These are phyloP conservation scores for Taurulus bubalis DNA, from an alignment of 2,113 vertebrate genomes.

Conservation along the genomic window DNA sequence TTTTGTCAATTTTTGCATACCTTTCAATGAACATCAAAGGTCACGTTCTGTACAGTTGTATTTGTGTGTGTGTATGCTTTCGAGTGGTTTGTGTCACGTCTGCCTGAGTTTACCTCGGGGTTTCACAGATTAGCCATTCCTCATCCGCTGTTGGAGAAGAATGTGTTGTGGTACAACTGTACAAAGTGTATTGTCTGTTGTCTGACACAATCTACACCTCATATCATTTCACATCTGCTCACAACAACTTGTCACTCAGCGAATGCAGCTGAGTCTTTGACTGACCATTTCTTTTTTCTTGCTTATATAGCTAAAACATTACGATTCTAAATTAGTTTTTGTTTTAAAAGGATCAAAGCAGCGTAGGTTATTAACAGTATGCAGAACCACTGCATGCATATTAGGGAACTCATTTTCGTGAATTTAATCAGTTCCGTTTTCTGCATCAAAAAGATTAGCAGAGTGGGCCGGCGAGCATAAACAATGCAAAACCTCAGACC, in stretches of 20 bases:
- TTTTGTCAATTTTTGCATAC: neutral
- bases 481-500: neutral
- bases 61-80: conserved; percentile 5
- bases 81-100: conserved; percentile 10
- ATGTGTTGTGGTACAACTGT: conserved; percentile 30
- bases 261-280: neutral
- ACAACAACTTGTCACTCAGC: neutral
- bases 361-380: conserved; percentile 16
- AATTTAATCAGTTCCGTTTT: conserved; percentile 9
- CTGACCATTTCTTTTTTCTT: neutral
- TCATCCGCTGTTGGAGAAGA: conserved; percentile 48
- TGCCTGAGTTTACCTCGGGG: conserved; percentile 15
- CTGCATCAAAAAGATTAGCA: neutral
- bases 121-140: conserved; percentile 27
- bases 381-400: neutral
- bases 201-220: conserved; percentile 9
- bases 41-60: neutral
- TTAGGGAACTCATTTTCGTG: neutral
- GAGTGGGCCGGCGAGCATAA: too few species aligned
- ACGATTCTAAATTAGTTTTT: too few species aligned
- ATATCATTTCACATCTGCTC: conserved; percentile 17
- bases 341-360: too few species aligned
- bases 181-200: conserved; percentile 15
- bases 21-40: neutral
- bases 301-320: too few species aligned